A percentile compares a stretch with the other conserved stretches of the same genome.
phyloP scores from a whole-genome alignment of 2,113 vertebrate genomes.

The Eretmochelys imbricata region DNA sequence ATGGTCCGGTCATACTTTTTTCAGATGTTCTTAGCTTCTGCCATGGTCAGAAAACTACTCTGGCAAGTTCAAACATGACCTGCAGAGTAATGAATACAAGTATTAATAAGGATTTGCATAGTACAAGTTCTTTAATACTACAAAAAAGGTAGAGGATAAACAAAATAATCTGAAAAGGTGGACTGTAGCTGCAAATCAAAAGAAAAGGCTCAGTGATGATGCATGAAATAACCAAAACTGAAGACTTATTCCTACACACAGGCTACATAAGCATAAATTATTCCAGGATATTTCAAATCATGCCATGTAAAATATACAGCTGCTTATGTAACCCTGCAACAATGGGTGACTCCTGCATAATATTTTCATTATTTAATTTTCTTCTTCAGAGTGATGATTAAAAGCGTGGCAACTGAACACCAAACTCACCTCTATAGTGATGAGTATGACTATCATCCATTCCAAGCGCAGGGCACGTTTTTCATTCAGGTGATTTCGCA shows the following conservation, averaged over 20 bases:
- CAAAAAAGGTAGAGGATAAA: neutral
- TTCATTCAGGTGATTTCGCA: constrained; percentile 95
- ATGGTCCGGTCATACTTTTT: neutral
- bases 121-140: neutral
- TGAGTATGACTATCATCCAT: constrained; percentile 99
- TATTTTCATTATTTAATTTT: neutral
- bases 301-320: neutral
- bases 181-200: neutral
- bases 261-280: neutral
- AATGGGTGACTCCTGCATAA: neutral
- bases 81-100: constrained; percentile 57
- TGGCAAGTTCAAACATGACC: constrained; percentile 93
- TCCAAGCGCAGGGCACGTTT: constrained; percentile 93
- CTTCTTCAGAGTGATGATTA: neutral
- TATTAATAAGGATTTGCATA: neutral
- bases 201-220: neutral
- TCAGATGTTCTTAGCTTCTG: neutral
- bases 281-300: neutral
- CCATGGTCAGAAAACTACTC: constrained; percentile 85
- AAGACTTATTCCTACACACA: neutral
- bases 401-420: neutral
- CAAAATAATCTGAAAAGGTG: neutral
- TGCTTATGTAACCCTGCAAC: neutral
- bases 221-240: neutral
- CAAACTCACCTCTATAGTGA: constrained; percentile 91